These are phyloP conservation scores for Cardiocondyla obscurior DNA, from an alignment of 1,140 invertebrate genomes.

Conservation along the genomic window DNA sequence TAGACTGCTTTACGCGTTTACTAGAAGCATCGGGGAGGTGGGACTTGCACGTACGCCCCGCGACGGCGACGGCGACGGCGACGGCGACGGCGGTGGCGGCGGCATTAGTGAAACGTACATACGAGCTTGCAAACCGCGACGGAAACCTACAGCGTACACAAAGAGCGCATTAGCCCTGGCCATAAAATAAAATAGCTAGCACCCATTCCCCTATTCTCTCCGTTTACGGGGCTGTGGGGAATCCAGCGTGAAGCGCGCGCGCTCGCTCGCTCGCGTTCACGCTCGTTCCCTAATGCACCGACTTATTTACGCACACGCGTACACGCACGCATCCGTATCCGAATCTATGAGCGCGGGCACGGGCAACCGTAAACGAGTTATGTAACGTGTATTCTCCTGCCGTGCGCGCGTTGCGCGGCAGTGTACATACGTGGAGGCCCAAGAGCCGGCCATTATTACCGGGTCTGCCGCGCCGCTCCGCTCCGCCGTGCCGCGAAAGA, in stretches of 20 bases:
- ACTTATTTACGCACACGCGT: slow-evolving; percentile 51
- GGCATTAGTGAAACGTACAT: slow-evolving; percentile 74
- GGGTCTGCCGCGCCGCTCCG: slow-evolving; percentile 8
- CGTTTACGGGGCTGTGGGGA: slow-evolving; percentile 32
- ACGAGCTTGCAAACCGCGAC: slow-evolving; percentile 75
- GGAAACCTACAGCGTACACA: slow-evolving; percentile 82
- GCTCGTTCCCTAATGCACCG: slow-evolving; percentile 43
- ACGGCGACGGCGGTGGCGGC: not conserved
- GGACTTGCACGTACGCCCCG: not conserved
- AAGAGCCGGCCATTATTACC: slow-evolving; percentile 57
- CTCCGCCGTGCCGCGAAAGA: slow-evolving; percentile 44
- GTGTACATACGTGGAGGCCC: slow-evolving; percentile 36
- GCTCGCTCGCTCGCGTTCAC: not conserved
- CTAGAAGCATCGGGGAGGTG: not conserved
- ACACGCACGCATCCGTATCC: not conserved
- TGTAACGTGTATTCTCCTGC: slow-evolving; percentile 44
- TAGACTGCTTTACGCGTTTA: not conserved
- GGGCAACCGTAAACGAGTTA: slow-evolving; percentile 53
- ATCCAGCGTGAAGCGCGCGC: slow-evolving; percentile 30
- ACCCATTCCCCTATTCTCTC: slow-evolving; percentile 61
- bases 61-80: not conserved
- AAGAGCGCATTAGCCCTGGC: slow-evolving; percentile 83
- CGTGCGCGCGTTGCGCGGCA: slow-evolving; percentile 34
- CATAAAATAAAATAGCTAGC: slow-evolving; percentile 83
- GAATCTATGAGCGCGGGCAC: slow-evolving; percentile 13